These are phyloP conservation scores for Sycophila sp. DNA, from an alignment of 1,140 invertebrate genomes.

Conservation along the genomic window DNA sequence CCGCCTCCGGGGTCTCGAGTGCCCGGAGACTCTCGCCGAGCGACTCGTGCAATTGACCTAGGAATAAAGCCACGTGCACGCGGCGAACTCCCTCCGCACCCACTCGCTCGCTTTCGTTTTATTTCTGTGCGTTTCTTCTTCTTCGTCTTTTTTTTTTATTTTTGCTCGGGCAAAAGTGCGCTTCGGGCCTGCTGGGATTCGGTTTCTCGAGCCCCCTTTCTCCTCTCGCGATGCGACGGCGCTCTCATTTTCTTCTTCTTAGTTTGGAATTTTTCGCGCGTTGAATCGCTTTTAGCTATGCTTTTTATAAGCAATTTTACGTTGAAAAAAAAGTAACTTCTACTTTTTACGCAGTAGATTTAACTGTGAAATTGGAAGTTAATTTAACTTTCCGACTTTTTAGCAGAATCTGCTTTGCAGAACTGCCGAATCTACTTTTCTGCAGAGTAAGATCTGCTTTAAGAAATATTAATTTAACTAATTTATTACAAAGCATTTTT, in stretches of 20 bases:
- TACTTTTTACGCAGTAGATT: too few species aligned
- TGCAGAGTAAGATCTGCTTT: too few species aligned
- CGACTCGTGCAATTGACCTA: slow-evolving; percentile 40
- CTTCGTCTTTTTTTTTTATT: slow-evolving; percentile 1
- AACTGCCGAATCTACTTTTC: too few species aligned
- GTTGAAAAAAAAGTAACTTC: too few species aligned
- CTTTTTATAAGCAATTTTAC: too few species aligned
- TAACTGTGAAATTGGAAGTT: too few species aligned
- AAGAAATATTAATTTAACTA: too few species aligned
- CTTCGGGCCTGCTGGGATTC: not conserved
- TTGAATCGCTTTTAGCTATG: too few species aligned
- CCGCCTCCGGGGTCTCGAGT: slow-evolving; percentile 9
- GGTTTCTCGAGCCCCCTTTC: not conserved
- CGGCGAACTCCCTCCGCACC: not conserved
- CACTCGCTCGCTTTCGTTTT: slow-evolving; percentile 12
- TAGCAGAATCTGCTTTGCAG: too few species aligned
- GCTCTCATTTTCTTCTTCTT: slow-evolving; percentile 29
- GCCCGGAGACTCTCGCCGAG: slow-evolving; percentile 16
- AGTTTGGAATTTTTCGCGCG: too few species aligned
- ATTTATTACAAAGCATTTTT: too few species aligned
- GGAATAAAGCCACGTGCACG: slow-evolving; percentile 42
- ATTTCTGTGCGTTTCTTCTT: not conserved
- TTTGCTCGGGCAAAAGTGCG: not conserved
- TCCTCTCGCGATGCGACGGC: not conserved
- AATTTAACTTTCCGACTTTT: too few species aligned